Evolutionary conservation across 2,113 vertebrate species (phyloP).

Genomic region (Gracilinanus agilis): DNA sequence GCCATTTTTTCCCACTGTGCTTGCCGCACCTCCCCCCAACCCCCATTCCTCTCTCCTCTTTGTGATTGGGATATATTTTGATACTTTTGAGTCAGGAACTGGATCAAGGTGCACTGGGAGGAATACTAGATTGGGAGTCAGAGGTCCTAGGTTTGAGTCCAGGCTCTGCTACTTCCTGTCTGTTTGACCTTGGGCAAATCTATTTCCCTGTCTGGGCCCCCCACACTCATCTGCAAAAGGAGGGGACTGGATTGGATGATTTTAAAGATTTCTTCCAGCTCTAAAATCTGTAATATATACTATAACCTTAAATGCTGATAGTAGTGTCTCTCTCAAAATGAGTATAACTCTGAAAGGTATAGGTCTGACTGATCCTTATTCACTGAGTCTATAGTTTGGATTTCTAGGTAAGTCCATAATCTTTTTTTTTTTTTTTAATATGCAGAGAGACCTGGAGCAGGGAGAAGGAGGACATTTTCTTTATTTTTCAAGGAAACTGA

Average conservation of each 20-base stretch:
- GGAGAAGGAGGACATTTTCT: neutral
- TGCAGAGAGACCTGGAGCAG: neutral
- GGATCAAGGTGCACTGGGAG: neutral
- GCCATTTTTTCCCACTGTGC: constrained; percentile 56
- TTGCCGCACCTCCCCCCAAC: constrained; percentile 37
- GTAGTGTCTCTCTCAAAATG: neutral
- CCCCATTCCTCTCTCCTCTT: constrained; percentile 13
- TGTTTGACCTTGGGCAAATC: neutral
- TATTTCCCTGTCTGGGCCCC: neutral
- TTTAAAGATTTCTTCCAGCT: neutral
- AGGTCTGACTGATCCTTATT: neutral
- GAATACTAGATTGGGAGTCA: neutral
- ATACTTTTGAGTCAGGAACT: neutral
- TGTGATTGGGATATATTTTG: constrained; percentile 45
- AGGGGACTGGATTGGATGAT: neutral
- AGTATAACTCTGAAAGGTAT: neutral
- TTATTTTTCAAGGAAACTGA: neutral
- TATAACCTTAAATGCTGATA: neutral
- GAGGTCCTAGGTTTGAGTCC: neutral
- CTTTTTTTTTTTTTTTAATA: neutral
- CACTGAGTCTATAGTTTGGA: neutral
- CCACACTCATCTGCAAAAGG: neutral
- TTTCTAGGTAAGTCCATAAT: neutral
- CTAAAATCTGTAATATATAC: neutral
- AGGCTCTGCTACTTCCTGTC: neutral